Evolutionary conservation across 2,797 vertebrate genomes (phyloP), one percentile per base, ranked within the genome.

Genomic region (Glossophaga mutica): DNA sequence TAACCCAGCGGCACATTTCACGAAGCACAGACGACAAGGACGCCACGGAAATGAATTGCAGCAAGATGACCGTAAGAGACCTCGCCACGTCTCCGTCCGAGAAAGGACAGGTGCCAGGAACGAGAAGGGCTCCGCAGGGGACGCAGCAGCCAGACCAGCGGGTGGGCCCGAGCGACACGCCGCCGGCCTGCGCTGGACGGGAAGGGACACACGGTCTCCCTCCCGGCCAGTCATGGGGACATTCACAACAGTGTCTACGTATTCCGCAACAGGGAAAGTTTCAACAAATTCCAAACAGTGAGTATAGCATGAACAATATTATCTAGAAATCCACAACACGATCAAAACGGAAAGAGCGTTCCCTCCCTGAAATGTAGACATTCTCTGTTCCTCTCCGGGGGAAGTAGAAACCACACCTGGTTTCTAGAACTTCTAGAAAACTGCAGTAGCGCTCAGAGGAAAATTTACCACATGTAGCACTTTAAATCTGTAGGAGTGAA

Each of bases 71-170:
- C 19, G 12, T 0, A 6, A 9, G 48, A 70, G 24, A 32, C 3
- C 0, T 5, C 1, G 15, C 10, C 0, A 5, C 1, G 0, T 32
- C 11, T 42, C 68, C 32, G 8, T 1, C 15, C 5, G 1, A 50
- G 19, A 39, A 19, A 87, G 57, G 46, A 55, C 67, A 34, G n/a
- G 0, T 9, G 48, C 3, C 3, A 1, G 29, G 52, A 44, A 10
- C 1, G 0, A 2, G n/a, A 1, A 34, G 26, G 15, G 26, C 22
- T 0, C 11, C 32, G 5, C 19, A 7, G 29, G 34, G 3, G 22
- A 3, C 0, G 0, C 1, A 0, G 2, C 32, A 18, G 44, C 44
- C 2, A 22, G 82, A 32, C 0, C 1, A 0, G 6, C 2, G 15
- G 3, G 24, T 0, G 9, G n/a, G 2, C 3, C 29, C 15, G 3